phyloP scores from a whole-genome alignment of 2,797 vertebrate genomes.

The Zalophus californianus region DNA sequence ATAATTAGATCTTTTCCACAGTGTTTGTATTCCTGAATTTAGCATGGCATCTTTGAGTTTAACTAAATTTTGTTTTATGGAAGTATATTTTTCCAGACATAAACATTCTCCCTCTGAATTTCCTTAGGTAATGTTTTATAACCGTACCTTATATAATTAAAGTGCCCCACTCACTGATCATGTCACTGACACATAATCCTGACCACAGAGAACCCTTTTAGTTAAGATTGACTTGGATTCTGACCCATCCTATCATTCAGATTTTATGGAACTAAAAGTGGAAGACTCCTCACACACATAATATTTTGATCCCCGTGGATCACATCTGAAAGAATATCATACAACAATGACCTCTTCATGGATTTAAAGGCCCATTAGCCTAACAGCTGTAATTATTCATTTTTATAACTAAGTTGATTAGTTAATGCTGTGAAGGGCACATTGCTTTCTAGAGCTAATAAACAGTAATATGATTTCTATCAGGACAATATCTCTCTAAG shows the following conservation, averaged over 20 bases:
- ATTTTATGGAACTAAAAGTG: not conserved
- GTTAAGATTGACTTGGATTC: not conserved
- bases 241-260: not conserved
- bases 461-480: conserved; percentile 44
- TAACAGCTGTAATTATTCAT: conserved; percentile 77
- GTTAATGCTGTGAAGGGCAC: conserved; percentile 61
- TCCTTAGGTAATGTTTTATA: not conserved
- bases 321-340: conserved; percentile 50
- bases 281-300: not conserved
- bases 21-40: not conserved
- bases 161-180: not conserved
- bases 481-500: conserved; percentile 22
- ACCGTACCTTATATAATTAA: not conserved
- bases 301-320: not conserved
- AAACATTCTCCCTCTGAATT: not conserved
- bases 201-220: not conserved
- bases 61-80: not conserved
- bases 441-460: conserved; percentile 63
- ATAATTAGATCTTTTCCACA: not conserved
- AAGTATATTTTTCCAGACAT: not conserved
- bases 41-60: not conserved
- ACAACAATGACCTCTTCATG: conserved; percentile 42
- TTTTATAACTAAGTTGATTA: conserved; percentile 77
- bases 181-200: not conserved
- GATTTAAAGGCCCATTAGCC: conserved; percentile 63